phyloP scores from a whole-genome alignment of 2,888 invertebrate genomes.

The Spialia ferax region DNA sequence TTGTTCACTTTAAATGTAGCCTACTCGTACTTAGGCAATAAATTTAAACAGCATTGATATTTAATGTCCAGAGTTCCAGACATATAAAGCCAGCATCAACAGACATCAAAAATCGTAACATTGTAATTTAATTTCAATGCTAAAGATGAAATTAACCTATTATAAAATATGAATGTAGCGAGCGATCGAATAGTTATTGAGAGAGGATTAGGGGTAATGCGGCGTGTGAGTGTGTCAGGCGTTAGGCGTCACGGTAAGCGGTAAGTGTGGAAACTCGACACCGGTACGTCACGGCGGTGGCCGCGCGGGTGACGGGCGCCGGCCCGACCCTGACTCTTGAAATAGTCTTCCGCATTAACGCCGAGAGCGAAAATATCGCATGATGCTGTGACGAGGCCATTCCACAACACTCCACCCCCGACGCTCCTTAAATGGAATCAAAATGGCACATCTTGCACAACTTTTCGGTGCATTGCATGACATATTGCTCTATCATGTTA shows the following conservation, averaged over 20 bases:
- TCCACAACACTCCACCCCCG: slow-evolving; percentile 62
- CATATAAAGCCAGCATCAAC: too few species aligned
- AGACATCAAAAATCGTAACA: too few species aligned
- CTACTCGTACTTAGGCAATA: too few species aligned
- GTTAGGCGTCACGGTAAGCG: slow-evolving; percentile 1
- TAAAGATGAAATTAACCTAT: slow-evolving; percentile 11
- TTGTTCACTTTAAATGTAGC: too few species aligned
- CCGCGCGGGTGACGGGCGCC: slow-evolving; percentile 73
- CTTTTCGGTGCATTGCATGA: neutral
- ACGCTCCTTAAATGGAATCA: slow-evolving; percentile 64
- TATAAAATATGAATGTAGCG: slow-evolving; percentile 8
- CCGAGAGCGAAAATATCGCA: slow-evolving; percentile 83
- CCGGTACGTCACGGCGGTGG: slow-evolving; percentile 51
- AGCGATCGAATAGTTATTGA: slow-evolving; percentile 23
- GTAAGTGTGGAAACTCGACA: slow-evolving; percentile 44
- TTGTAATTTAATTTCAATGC: neutral
- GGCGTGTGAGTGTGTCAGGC: slow-evolving; percentile 17
- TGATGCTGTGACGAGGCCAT: slow-evolving; percentile 76
- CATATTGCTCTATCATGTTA: neutral
- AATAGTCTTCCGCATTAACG: slow-evolving; percentile 86
- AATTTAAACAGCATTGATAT: too few species aligned
- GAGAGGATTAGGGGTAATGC: slow-evolving; percentile 19
- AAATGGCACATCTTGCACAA: slow-evolving; percentile 16
- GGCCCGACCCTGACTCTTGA: slow-evolving; percentile 83
- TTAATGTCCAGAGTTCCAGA: too few species aligned